Base-by-base conservation (phyloP, 2,888 invertebrate species). In the Portevinia maculata region DNA sequence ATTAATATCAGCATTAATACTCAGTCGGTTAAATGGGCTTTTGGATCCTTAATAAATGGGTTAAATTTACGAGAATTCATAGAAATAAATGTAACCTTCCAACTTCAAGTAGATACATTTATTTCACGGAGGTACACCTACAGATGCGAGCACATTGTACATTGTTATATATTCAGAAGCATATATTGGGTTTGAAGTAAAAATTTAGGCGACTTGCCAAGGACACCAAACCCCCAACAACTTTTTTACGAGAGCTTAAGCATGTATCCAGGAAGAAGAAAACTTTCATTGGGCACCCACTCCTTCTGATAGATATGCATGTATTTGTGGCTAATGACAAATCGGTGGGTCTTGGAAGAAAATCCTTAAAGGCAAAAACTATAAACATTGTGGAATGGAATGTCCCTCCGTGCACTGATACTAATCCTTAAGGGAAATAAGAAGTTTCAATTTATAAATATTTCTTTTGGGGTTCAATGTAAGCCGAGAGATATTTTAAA, bases 121-220 rank as follows among this genome's bases (percentile, higher is more conserved):
- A 1, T 8, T 41, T 15, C 1, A 41, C 8, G n/a, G n/a, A n/a
- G n/a, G n/a, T n/a, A n/a, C n/a, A n/a, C n/a, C n/a, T n/a, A 9
- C 34, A 6, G 9, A 34, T 11, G 34, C 7, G 4, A 1, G 7
- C 32, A 5, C 32, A 9, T 3, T 6, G 3, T 19, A 11, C 4
- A 19, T 1, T 7, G 15, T 1, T 3, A 39, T 44, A 3, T 44
- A 17, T 44, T 44, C 5, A 19, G 17, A 9, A 17, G 13, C 13
- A 37, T 55, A 19, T 39, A 53, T 17, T 21, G 19, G 19, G n/a
- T n/a, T 34, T 34, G 8, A 8, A 62, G 19, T 13, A 24, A 21
- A 19, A 13, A 13, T n/a, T 15, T 7, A 19, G 73, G 73, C 64
- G 48, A 64, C 64, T 15, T 55, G 64, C 64, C 64, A 73, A 64